Evolutionary conservation across 2,888 invertebrate genomes (phyloP), one percentile per base, ranked within the genome.

Genomic region (Neelides folsomi): DNA sequence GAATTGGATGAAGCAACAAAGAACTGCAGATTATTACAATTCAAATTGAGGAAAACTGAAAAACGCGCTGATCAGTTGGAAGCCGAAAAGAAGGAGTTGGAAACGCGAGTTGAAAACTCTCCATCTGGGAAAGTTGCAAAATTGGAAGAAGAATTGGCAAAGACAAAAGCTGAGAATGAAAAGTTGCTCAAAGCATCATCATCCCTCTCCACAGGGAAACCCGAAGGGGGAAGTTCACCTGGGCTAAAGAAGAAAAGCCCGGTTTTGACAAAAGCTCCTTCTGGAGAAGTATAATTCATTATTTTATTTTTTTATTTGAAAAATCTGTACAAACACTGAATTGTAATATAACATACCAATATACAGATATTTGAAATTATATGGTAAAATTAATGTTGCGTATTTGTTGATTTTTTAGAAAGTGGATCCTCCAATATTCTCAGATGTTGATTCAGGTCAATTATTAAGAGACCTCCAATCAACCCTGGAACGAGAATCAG

Each of bases 1-100:
- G 95, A 95, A 71, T 76, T 98, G 62, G 97, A 98, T 68, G 88
- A 90, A 68, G 88, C 92, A 2, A 90, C 92, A 46, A 99, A 98
- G 71, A 97, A 97, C 73, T 97, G 97, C 73, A 79, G 98, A 65
- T 92, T 98, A 65, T 77, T 98, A 60, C 95, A 97, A 63, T 98
- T 98, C 73, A 98, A 98, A 72, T 74, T 98, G 62, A 81, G 95
- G 67, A 98, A 98, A 76, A 81, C 89, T 47, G 98, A 99, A 71
- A 79, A 95, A 55, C 82, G 81, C 70, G 78, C 82, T 48, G 89
- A 89, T 51, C 83, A 88, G 66, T 72, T 90, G 18, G 94, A 94
- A 68, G 78, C 79, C 45, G 94, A 95, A 65, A 87, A 88, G 67
- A 76, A 77, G 44, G 81, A 84, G 65, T 72, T 71, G 54, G 73